Evolutionary conservation across 2,888 invertebrate genomes (phyloP).

Genomic region (Brachycybe producta): DNA sequence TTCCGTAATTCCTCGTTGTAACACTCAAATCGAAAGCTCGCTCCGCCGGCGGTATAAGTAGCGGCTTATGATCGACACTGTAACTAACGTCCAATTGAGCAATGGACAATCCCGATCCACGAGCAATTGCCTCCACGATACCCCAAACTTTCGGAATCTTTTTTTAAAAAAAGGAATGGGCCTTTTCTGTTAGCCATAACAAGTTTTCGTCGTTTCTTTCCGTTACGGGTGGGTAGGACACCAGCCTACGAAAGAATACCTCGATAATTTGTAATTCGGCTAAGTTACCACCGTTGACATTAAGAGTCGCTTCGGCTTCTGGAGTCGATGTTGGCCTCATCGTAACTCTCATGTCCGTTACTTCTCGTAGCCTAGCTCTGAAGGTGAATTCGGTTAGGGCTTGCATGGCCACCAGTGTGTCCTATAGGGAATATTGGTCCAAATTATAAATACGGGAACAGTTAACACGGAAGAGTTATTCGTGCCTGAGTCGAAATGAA

Average conservation of each 20-base stretch:
- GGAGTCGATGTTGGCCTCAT: slow-evolving; percentile 33
- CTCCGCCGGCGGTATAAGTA: slow-evolving; percentile 25
- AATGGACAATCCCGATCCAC: slow-evolving; percentile 37
- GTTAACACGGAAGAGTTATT: not conserved
- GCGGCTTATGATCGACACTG: slow-evolving; percentile 27
- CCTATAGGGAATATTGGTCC: slow-evolving; percentile 24
- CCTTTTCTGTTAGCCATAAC: no score
- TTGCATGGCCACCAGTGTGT: slow-evolving; percentile 37
- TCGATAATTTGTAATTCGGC: slow-evolving; percentile 26
- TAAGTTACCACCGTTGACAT: slow-evolving; percentile 29
- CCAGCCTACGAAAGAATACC: slow-evolving; percentile 14
- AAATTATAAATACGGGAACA: not conserved
- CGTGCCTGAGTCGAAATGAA: slow-evolving; percentile 37
- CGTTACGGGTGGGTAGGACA: not conserved
- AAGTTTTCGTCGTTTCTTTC: not conserved
- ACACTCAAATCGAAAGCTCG: slow-evolving; percentile 31
- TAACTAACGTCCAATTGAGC: slow-evolving; percentile 34
- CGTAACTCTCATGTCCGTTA: slow-evolving; percentile 28
- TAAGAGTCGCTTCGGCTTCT: slow-evolving; percentile 25
- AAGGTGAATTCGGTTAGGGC: slow-evolving; percentile 33
- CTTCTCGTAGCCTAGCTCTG: slow-evolving; percentile 27
- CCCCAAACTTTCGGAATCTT: slow-evolving; percentile 32
- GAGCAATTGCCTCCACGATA: slow-evolving; percentile 33
- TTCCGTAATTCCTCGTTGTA: slow-evolving; percentile 27
- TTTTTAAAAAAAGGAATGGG: not conserved